phyloP scores from a whole-genome alignment of 2,888 invertebrate species.

The Hyalella azteca region DNA sequence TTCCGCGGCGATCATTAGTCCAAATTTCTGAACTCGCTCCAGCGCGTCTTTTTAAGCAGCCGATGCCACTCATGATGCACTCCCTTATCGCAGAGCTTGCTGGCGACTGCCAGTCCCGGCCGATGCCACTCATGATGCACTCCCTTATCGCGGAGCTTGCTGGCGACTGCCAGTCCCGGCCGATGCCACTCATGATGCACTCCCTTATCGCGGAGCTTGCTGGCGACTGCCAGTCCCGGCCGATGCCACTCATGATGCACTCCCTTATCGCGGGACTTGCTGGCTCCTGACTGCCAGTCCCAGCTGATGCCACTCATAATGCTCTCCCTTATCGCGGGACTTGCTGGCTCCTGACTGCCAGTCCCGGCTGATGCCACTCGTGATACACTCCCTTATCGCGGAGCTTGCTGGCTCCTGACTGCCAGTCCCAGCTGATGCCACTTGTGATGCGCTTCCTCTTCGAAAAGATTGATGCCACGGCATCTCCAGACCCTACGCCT shows the following conservation, averaged over 20 bases:
- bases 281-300: too few species aligned
- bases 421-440: not conserved
- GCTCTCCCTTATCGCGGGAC: too few species aligned
- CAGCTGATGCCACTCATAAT: too few species aligned
- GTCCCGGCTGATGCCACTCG: not conserved
- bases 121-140: not conserved
- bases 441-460: not conserved
- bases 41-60: not conserved
- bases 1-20: not conserved
- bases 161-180: too few species aligned
- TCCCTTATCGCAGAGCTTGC: slow-evolving; percentile 18
- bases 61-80: not conserved
- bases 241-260: not conserved
- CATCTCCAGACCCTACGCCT: too few species aligned
- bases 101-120: too few species aligned
- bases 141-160: slow-evolving; percentile 18
- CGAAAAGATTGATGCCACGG: too few species aligned
- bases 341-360: too few species aligned
- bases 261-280: slow-evolving; percentile 18
- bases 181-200: not conserved
- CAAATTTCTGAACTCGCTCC: slow-evolving; percentile 5
- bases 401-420: too few species aligned
- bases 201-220: slow-evolving; percentile 18
- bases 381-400: slow-evolving; percentile 2
- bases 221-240: too few species aligned